Evolutionary conservation across 1,140 invertebrate species (phyloP).

Genomic region (Sesamia nonagrioides): DNA sequence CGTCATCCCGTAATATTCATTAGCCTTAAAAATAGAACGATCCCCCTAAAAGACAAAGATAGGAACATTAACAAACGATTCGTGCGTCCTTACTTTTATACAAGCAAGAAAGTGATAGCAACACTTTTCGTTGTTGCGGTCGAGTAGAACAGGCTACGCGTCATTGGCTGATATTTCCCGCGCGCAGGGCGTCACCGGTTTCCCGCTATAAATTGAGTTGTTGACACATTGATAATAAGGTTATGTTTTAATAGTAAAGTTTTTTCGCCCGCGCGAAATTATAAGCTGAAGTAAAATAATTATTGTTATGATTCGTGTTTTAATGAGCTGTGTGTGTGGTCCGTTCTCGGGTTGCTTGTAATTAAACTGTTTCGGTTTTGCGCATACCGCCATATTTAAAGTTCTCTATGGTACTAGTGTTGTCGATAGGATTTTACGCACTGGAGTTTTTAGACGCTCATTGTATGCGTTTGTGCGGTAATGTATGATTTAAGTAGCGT

Average conservation of each 20-base stretch:
- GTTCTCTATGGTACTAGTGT: background rate
- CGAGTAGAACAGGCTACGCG: conserved; percentile 49
- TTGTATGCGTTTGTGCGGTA: background rate
- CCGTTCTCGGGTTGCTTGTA: conserved; percentile 63
- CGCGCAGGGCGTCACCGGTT: conserved; percentile 78
- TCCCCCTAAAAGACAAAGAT: conserved; percentile 41
- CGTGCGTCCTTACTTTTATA: background rate
- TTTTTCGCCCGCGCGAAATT: conserved; percentile 77
- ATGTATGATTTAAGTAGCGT: conserved; percentile 3
- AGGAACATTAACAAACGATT: conserved; percentile 23
- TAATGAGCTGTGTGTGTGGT: conserved; percentile 82
- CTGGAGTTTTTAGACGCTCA: background rate
- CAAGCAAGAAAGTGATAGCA: conserved; percentile 60
- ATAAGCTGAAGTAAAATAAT: conserved; percentile 79
- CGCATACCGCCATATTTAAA: background rate
- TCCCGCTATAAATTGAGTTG: conserved; percentile 86
- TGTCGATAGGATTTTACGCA: background rate
- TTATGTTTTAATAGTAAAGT: conserved; percentile 83
- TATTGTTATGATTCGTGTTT: conserved; percentile 76
- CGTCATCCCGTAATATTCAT: conserved; percentile 61
- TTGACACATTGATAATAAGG: conserved; percentile 86
- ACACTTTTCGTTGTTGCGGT: conserved; percentile 43
- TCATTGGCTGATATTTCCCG: conserved; percentile 70
- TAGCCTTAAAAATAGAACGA: conserved; percentile 51
- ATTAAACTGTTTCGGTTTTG: conserved; percentile 71